A percentile compares a stretch with the other conserved stretches of the same genome.
These are phyloP conservation scores for Diplodus sargus DNA, from an alignment of 2,797 vertebrate genomes.

Conservation along the genomic window DNA sequence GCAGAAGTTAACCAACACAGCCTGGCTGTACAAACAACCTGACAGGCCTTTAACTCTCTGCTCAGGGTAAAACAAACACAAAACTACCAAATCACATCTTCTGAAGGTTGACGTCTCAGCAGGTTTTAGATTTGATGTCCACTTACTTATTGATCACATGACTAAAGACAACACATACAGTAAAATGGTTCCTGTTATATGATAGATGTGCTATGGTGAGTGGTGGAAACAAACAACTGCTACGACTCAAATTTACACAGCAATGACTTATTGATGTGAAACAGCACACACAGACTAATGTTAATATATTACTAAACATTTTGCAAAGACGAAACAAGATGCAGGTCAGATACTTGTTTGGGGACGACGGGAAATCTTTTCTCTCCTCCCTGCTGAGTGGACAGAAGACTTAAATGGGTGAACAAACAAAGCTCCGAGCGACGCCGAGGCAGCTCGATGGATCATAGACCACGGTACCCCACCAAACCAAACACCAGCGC, in stretches of 20 bases:
- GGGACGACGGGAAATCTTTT: conserved; percentile 5
- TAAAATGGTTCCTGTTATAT: background rate
- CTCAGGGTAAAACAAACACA: too few relatives aligned
- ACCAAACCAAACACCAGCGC: conserved; percentile 24
- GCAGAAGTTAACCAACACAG: too few relatives aligned
- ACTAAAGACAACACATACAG: background rate
- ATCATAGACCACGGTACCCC: conserved; percentile 43
- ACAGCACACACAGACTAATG: background rate
- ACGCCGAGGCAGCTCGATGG: conserved; percentile 30
- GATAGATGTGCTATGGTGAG: background rate
- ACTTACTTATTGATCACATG: background rate
- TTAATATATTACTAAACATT: conserved; percentile 40
- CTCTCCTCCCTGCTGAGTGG: background rate
- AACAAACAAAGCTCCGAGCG: conserved; percentile 19
- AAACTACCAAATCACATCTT: background rate
- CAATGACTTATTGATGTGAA: conserved; percentile 21
- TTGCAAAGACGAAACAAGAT: conserved; percentile 25
- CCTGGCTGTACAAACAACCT: too few relatives aligned
- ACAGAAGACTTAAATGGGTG: background rate
- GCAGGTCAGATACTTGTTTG: background rate
- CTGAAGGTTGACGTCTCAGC: background rate
- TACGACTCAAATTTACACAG: conserved; percentile 11
- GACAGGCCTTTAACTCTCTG: too few relatives aligned
- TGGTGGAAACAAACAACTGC: too few relatives aligned
- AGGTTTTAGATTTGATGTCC: background rate